Evolutionary conservation across 2,797 vertebrate species (phyloP).

Genomic region (Cyclopterus lumpus): DNA sequence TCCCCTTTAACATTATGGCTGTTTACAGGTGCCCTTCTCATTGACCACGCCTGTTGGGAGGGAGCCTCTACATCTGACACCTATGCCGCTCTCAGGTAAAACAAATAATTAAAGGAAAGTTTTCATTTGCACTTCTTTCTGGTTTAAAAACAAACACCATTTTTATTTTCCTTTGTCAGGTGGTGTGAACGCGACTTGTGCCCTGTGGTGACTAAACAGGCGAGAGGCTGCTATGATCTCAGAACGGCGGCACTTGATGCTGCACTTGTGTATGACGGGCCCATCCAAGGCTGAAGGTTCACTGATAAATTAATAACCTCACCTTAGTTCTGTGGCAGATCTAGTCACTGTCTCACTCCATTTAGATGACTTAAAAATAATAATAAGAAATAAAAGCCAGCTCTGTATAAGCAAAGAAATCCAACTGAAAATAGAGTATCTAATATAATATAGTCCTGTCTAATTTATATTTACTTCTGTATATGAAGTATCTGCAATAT

Average conservation of each 20-base stretch:
- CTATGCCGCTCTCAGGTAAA: constrained; percentile 81
- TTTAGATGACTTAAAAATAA: background rate
- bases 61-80: constrained; percentile 73
- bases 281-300: constrained; percentile 24
- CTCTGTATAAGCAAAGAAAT: background rate
- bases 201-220: constrained; percentile 70
- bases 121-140: background rate
- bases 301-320: background rate
- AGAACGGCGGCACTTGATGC: constrained; percentile 66
- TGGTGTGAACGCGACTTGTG: constrained; percentile 88
- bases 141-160: background rate
- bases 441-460: background rate
- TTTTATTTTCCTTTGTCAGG: constrained; percentile 53
- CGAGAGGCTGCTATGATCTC: constrained; percentile 73
- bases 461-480: background rate
- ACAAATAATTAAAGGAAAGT: background rate
- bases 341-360: background rate
- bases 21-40: constrained; percentile 82
- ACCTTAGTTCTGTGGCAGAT: background rate
- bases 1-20: constrained; percentile 4
- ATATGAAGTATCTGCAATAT: background rate
- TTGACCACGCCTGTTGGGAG: constrained; percentile 84
- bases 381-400: background rate
- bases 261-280: constrained; percentile 78
- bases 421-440: background rate